These are phyloP conservation scores for Steromphala cineraria DNA, from an alignment of 2,888 invertebrate genomes.

Conservation along the genomic window DNA sequence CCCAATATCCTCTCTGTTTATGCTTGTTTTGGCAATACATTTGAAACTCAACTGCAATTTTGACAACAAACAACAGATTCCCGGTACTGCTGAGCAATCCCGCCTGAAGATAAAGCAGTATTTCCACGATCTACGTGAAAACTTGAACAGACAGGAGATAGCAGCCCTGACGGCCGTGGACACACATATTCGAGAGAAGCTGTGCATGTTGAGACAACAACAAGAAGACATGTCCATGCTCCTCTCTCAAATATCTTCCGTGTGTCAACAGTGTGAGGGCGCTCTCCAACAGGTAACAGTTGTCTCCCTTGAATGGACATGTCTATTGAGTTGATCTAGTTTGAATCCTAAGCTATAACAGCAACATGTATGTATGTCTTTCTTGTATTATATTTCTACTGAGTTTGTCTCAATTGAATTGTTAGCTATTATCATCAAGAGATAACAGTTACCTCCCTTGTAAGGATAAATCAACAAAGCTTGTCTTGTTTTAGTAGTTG, in stretches of 20 bases:
- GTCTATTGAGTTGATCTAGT: too few relatives aligned
- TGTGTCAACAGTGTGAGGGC: constrained; percentile 79
- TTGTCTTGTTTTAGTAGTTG: too few relatives aligned
- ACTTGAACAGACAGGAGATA: constrained; percentile 78
- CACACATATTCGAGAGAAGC: constrained; percentile 78
- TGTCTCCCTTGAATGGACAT: too few relatives aligned
- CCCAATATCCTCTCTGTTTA: too few relatives aligned
- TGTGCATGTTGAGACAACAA: constrained; percentile 78
- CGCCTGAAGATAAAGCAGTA: constrained; percentile 77
- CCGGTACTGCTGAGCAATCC: constrained; percentile 76
- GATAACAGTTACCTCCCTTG: too few relatives aligned
- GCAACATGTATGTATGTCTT: too few relatives aligned
- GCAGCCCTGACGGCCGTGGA: constrained; percentile 79
- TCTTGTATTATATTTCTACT: too few relatives aligned
- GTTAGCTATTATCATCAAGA: too few relatives aligned
- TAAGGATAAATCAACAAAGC: too few relatives aligned
- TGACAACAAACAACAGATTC: constrained; percentile 43
- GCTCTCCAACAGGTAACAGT: constrained; percentile 75
- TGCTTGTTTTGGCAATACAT: too few relatives aligned
- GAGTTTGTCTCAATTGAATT: too few relatives aligned
- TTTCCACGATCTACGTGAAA: constrained; percentile 78
- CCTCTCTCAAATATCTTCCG: constrained; percentile 78
- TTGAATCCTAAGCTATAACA: too few relatives aligned
- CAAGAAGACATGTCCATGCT: constrained; percentile 78
- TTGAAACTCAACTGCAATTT: not conserved